Evolutionary conservation across 2,113 vertebrate species (phyloP).

Genomic region (Mellivora capensis): DNA sequence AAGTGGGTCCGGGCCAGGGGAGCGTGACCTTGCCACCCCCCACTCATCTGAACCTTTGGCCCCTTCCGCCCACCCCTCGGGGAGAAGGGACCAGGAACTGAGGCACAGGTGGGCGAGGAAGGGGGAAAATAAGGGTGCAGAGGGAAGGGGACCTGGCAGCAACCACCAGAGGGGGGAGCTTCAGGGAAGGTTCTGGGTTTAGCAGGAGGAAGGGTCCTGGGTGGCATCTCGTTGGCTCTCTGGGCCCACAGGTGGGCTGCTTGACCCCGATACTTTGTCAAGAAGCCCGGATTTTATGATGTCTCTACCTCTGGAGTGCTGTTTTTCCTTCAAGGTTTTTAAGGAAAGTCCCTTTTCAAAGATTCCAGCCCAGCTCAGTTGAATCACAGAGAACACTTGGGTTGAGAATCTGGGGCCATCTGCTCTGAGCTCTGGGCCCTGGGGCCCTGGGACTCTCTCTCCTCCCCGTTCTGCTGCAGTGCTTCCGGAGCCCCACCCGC

Average conservation of each 20-base stretch:
- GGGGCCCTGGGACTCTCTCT: too few relatives aligned
- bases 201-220: background rate
- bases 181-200: background rate
- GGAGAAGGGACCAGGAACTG: background rate
- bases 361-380: background rate
- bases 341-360: background rate
- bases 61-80: too few relatives aligned
- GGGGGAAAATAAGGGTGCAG: background rate
- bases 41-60: background rate
- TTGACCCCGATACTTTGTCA: background rate
- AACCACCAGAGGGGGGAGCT: background rate
- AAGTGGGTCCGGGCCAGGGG: background rate
- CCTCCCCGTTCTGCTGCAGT: accelerated
- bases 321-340: background rate
- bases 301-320: background rate
- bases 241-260: background rate
- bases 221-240: background rate
- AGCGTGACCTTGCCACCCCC: background rate
- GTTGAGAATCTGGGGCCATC: background rate
- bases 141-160: background rate
- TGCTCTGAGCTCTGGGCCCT: background rate
- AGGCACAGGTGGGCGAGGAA: background rate
- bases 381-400: background rate
- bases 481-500: too few relatives aligned
- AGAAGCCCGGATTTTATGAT: background rate